Base-by-base conservation (phyloP, 1,140 invertebrate species). In the Heliconius nattereri region DNA sequence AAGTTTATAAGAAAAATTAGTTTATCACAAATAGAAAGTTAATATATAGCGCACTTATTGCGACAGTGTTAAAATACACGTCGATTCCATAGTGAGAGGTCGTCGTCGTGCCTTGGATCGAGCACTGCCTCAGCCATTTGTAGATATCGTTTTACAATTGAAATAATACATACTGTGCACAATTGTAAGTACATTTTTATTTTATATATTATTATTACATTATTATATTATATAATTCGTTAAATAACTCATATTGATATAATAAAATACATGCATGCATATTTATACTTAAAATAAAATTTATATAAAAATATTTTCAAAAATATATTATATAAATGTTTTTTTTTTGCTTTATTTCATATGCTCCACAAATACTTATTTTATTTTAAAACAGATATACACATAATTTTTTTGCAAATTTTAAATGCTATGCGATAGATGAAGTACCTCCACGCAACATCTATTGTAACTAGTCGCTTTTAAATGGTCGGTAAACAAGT, bases 11-110 rank as follows among this genome's bases (percentile, higher is more conserved):
- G 13, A 29, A 57, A 23, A 72, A 16, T 1, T 45, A n/a, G 16
- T 45, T 71, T 72, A 72, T 72, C 71, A 60, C 23, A 20, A 75
- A 75, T 75, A 29, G 45, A 75, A 49, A 75, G 60, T 66, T 29
- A 26, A 66, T 29, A 29, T 29, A 66, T 16, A 26, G 60, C 60
- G 26, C 13, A 66, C 11, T 23, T 66, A 26, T 66, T 66, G 60
- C 60, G 26, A 66, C 60, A 66, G 13, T 66, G 23, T 66, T 66
- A 66, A 66, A 66, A 66, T 66, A 66, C 60, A 5, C 60, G 60
- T n/a, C 26, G 60, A 29, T 66, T 66, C 26, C 60, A 66, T 29
- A 66, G 60, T 66, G 60, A 66, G 60, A 66, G 60, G 60, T 66
- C 60, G 60, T 66, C 60, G 13, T 66, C 16, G 60, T 16, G 60